Evolutionary conservation across 2,797 vertebrate species (phyloP).

Genomic region (Pampus argenteus): DNA sequence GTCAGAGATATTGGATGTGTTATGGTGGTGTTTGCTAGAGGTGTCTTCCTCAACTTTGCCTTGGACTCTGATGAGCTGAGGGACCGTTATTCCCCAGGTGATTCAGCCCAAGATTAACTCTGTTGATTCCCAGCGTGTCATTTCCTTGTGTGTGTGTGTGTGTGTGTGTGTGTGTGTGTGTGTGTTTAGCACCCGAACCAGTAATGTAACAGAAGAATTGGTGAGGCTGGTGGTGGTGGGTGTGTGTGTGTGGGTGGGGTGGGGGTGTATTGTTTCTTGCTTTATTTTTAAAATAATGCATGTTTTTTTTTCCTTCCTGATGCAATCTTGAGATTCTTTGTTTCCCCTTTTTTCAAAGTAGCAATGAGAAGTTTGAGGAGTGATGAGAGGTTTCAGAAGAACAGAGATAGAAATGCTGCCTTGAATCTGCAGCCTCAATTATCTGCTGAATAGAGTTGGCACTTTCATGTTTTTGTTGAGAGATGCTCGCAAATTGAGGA

Average conservation of each 20-base stretch:
- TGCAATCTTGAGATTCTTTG: constrained; percentile 36
- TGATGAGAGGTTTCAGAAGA: constrained; percentile 41
- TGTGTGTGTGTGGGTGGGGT: too few relatives aligned
- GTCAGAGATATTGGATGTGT: constrained; percentile 77
- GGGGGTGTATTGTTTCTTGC: background rate
- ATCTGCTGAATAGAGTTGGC: constrained; percentile 45
- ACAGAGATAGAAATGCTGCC: constrained; percentile 50
- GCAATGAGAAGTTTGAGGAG: constrained; percentile 29
- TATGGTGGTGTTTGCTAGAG: constrained; percentile 70
- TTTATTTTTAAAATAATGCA: background rate
- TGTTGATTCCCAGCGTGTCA: constrained; percentile 59
- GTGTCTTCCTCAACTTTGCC: constrained; percentile 73
- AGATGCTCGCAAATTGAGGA: constrained; percentile 25
- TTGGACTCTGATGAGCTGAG: constrained; percentile 79
- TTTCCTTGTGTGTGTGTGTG: constrained; percentile 40
- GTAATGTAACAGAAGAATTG: constrained; percentile 45
- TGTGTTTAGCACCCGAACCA: constrained; percentile 33
- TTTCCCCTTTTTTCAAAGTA: background rate
- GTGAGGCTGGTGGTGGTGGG: too few relatives aligned
- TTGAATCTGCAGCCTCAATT: constrained; percentile 67
- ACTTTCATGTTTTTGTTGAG: constrained; percentile 42
- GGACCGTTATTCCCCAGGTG: constrained; percentile 74
- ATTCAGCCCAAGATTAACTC: constrained; percentile 70
- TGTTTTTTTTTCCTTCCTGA: constrained; percentile 20
- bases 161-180: constrained; percentile 37